These are phyloP conservation scores for Aphis gossypii DNA, from an alignment of 1,140 invertebrate species.

Conservation along the genomic window DNA sequence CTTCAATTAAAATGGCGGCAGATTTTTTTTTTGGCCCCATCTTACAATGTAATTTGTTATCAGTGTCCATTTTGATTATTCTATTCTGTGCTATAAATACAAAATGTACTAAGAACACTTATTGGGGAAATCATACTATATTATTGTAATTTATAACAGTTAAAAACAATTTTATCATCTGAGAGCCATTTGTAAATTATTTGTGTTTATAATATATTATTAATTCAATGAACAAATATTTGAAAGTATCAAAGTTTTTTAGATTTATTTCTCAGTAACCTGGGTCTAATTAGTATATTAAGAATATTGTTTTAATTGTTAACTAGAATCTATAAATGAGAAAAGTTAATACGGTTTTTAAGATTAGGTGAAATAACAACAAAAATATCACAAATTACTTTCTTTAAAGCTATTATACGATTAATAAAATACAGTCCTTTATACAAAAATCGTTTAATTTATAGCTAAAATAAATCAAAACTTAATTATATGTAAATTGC, in stretches of 20 bases:
- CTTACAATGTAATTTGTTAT: too few species aligned
- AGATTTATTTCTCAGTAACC: not conserved
- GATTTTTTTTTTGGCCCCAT: too few species aligned
- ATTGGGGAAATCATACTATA: not conserved
- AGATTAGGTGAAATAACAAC: not conserved
- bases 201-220: slow-evolving; percentile 11
- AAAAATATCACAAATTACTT: not conserved
- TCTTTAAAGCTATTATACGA: not conserved
- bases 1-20: too few species aligned
- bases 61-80: too few species aligned
- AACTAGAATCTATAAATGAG: not conserved
- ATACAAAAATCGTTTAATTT: not conserved
- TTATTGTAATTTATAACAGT: slow-evolving; percentile 14
- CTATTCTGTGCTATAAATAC: not conserved
- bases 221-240: not conserved
- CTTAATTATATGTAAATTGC: not conserved
- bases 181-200: slow-evolving; percentile 23
- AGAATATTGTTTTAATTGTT: not conserved
- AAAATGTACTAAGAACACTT: not conserved
- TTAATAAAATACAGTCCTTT: not conserved
- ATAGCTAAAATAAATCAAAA: not conserved
- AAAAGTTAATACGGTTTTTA: not conserved
- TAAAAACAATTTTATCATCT: not conserved
- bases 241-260: not conserved
- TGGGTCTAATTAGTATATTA: not conserved